Evolutionary conservation across 2,888 invertebrate genomes (phyloP).

Genomic region (Arrhopalites spinosus): DNA sequence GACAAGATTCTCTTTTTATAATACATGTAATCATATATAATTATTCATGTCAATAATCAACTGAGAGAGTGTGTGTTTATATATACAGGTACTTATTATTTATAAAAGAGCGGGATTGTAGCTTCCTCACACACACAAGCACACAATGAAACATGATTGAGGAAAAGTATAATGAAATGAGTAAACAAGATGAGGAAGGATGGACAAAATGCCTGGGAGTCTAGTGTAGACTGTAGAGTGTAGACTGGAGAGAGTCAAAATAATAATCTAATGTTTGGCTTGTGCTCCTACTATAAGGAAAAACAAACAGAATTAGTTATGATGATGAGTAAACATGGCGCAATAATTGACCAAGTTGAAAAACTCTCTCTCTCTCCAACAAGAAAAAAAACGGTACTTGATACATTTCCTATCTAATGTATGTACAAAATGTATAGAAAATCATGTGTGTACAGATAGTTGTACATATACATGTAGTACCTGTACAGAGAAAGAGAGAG

Average conservation of each 20-base stretch:
- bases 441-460: slow-evolving; percentile 1
- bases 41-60: no score
- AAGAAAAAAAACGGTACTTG: slow-evolving; percentile 28
- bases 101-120: no score
- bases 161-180: neutral
- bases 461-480: neutral
- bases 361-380: neutral
- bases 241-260: neutral
- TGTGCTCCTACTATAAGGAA: slow-evolving; percentile 2
- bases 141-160: neutral
- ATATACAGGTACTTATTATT: no score
- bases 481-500: neutral
- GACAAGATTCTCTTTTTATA: no score
- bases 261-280: neutral
- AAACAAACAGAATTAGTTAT: slow-evolving; percentile 11
- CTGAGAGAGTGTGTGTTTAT: no score
- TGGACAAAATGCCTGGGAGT: neutral
- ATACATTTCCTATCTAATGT: neutral
- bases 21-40: no score
- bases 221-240: neutral
- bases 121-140: neutral
- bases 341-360: slow-evolving; percentile 3
- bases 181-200: neutral
- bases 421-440: neutral
- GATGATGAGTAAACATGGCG: slow-evolving; percentile 18